Conservation (phyloP, 1,140 invertebrate genomes). For the Tetramorium alpestre region DNA sequence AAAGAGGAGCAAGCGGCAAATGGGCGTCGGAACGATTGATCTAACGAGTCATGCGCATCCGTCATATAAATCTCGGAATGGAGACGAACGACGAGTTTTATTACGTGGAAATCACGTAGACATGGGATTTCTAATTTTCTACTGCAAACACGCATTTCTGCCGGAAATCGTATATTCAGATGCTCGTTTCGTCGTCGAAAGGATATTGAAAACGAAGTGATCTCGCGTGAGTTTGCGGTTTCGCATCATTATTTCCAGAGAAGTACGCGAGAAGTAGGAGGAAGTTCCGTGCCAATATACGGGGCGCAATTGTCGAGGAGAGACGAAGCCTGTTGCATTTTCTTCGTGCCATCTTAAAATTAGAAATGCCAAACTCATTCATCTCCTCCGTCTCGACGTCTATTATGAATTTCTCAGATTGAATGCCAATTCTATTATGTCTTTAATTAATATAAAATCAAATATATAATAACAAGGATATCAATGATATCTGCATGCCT, state of each 20-base stretch:
- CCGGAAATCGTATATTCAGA: background rate
- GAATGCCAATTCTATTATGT: background rate
- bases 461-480: constrained; percentile 55
- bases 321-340: constrained; percentile 32
- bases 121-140: constrained; percentile 53
- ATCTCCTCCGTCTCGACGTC: background rate
- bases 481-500: background rate
- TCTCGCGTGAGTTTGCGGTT: constrained; percentile 31
- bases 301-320: background rate
- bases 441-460: constrained; percentile 31
- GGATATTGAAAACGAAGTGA: constrained; percentile 26
- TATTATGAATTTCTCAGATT: background rate
- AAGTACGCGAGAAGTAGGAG: background rate
- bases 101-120: constrained; percentile 12
- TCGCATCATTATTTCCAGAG: background rate
- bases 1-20: constrained; percentile 31
- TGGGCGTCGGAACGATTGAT: constrained; percentile 63
- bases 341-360: background rate
- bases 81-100: constrained; percentile 19
- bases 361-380: background rate
- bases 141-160: background rate
- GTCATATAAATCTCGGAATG: constrained; percentile 55
- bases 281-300: background rate
- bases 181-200: background rate
- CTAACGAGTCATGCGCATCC: constrained; percentile 67